Percentiles rank a stretch among this genome's conserved stretches.
phyloP scores from a whole-genome alignment of 2,797 vertebrate genomes.

The Schizothorax lantsangensis region DNA sequence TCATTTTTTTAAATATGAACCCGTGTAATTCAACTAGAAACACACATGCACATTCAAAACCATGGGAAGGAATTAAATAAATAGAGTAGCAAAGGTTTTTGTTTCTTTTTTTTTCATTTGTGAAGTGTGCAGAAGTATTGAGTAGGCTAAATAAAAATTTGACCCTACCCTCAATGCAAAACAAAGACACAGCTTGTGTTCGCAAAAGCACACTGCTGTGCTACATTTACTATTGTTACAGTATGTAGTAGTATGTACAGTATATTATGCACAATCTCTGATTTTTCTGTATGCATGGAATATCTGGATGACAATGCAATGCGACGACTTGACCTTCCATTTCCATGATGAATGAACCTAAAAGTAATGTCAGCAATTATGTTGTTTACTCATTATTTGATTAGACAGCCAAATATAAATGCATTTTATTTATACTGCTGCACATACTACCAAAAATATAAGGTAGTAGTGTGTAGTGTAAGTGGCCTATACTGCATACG shows the following conservation, averaged over 20 bases:
- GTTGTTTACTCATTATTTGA: background rate
- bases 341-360: background rate
- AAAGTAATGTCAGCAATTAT: background rate
- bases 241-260: background rate
- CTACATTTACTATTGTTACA: background rate
- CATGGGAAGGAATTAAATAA: background rate
- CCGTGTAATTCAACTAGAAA: background rate
- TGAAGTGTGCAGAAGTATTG: background rate
- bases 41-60: background rate
- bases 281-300: background rate
- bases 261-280: background rate
- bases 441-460: background rate
- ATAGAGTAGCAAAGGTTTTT: background rate
- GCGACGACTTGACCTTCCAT: background rate
- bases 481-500: background rate
- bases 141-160: background rate
- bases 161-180: background rate
- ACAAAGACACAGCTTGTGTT: slow-evolving; percentile 10
- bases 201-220: background rate
- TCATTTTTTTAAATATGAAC: background rate
- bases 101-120: no score
- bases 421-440: background rate
- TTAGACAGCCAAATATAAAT: background rate
- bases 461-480: background rate
- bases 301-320: background rate